Base-by-base conservation (phyloP, 2,888 invertebrate genomes). In the Netelia virgata region DNA sequence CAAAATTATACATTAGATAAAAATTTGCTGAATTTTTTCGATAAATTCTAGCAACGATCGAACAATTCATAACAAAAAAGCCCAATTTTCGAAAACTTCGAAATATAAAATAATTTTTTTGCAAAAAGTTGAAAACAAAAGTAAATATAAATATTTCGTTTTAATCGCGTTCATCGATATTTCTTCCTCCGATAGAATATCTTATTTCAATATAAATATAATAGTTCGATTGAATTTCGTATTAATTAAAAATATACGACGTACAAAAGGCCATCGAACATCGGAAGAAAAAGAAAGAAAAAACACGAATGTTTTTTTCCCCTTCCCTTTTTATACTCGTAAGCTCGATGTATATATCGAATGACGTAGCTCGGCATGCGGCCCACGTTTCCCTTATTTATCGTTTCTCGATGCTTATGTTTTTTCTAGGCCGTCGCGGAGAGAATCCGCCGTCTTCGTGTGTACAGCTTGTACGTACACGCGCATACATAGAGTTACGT, bases 381-480 rank as follows among this genome's bases (percentile, higher is more conserved):
- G 90, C 87, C 93, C 93, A 93, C 93, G 93, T 93, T 92, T 92
- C 91, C 92, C 92, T 93, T 93, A 93, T 93, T 93, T 93, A 93
- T 93, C 93, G 93, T 93, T 93, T 93, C 92, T 92, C 93, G 90
- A 93, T 93, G 93, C 93, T 93, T 93, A 93, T 93, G 93, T 93
- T 93, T 93, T 36, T 92, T 92, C 93, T 93, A 93, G 93, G 91
- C 92, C 87, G 86, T 77, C 81, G 81, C 70, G 77, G 64, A 82
- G 64, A 82, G 75, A 68, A 9, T 23, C 20, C 43, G 50, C n/a
- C 18, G 18, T 3, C 1, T 47, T 14, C 16, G 20, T 53, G 18
- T 10, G 14, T 11, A 11, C 14, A 57, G 50, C 20, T 9, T 64
- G 50, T 69, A 57, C 50, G 43, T 63, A 41, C 36, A 50, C 47